Conservation (phyloP, 2,888 invertebrate species). For the Machimus atricapillus region DNA sequence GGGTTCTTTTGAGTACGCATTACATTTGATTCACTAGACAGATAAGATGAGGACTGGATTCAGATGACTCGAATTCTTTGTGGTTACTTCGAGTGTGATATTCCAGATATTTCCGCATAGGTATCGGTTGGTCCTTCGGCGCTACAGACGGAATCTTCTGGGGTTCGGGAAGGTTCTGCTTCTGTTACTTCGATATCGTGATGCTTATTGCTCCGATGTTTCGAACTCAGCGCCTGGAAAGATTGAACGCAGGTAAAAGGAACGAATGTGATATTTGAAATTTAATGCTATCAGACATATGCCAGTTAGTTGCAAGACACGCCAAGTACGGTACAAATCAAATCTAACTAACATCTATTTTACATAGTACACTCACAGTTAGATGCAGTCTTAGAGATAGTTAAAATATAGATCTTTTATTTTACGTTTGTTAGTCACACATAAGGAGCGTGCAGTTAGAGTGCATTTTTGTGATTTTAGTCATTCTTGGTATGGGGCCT, state of each 20-base stretch:
- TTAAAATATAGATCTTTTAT: not conserved
- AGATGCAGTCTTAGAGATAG: constrained; percentile 7
- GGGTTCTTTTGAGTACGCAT: not conserved
- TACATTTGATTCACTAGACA: constrained; percentile 10
- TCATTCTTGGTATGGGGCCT: not conserved
- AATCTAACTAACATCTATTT: not conserved
- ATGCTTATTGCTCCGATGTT: constrained; percentile 67
- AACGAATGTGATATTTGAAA: not conserved
- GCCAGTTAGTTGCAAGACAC: constrained; percentile 10
- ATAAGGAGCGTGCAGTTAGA: constrained; percentile 15
- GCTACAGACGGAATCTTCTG: constrained; percentile 91
- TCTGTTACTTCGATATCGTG: constrained; percentile 74
- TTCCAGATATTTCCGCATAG: constrained; percentile 61
- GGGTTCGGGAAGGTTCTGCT: constrained; percentile 83
- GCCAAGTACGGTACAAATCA: not conserved
- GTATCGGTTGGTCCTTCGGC: constrained; percentile 79
- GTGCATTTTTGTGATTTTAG: not conserved
- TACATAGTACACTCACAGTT: constrained; percentile 20
- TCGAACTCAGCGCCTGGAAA: constrained; percentile 79
- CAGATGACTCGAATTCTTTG: not conserved
- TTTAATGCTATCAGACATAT: not conserved
- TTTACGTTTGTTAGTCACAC: not conserved
- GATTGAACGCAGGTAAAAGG: constrained; percentile 13
- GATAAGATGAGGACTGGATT: constrained; percentile 16
- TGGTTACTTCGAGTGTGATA: constrained; percentile 51